These are phyloP conservation scores for Cygnus atratus DNA, from an alignment of 2,113 vertebrate species.

Conservation along the genomic window DNA sequence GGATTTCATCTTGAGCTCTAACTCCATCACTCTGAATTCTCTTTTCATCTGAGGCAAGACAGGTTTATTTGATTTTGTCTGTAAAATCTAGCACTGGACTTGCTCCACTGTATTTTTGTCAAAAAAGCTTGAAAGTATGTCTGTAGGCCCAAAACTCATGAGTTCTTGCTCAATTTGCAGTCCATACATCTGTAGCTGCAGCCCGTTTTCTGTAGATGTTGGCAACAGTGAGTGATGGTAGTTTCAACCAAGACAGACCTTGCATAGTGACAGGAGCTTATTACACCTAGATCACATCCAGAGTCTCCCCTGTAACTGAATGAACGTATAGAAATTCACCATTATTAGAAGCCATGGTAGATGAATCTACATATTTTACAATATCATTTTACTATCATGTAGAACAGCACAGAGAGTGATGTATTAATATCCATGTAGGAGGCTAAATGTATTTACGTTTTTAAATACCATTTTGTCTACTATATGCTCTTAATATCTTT, in stretches of 20 bases:
- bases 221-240: neutral
- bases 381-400: neutral
- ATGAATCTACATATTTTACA: neutral
- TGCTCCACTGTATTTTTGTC: neutral
- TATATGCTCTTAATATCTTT: neutral
- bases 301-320: neutral
- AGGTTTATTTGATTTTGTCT: constrained; percentile 28
- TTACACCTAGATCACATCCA: neutral
- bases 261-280: neutral
- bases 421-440: neutral
- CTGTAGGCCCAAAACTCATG: neutral
- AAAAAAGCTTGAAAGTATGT: neutral
- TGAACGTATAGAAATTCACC: neutral
- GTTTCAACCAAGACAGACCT: neutral
- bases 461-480: neutral
- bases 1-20: neutral
- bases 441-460: neutral
- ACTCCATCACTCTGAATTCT: neutral
- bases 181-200: neutral
- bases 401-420: neutral
- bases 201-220: neutral
- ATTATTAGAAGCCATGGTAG: neutral
- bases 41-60: neutral
- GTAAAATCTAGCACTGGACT: neutral
- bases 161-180: neutral